Evolutionary conservation across 2,113 vertebrate species (phyloP).

Genomic region (Machaerirhynchus nigripectus): DNA sequence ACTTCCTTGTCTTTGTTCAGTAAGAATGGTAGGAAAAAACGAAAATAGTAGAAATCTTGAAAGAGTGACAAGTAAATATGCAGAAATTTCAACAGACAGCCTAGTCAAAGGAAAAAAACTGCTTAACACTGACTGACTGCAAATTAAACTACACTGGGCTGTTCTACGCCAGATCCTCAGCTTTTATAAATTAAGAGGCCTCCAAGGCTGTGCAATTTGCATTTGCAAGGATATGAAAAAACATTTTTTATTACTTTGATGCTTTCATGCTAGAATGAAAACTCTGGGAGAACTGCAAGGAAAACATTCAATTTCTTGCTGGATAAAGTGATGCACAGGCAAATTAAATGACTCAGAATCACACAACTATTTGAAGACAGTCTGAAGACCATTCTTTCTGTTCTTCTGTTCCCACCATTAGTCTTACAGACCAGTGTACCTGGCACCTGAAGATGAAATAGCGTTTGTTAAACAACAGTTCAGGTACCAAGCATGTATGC

Average conservation of each 20-base stretch:
- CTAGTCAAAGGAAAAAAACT: neutral
- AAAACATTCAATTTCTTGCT: neutral
- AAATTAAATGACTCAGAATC: neutral
- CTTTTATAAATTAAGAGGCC: neutral
- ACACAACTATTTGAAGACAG: neutral
- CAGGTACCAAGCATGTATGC: neutral
- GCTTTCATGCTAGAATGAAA: neutral
- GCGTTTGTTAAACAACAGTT: neutral
- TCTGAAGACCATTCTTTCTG: neutral
- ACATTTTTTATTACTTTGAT: neutral
- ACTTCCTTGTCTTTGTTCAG: conserved; percentile 50
- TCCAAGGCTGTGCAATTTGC: neutral
- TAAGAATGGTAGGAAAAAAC: neutral
- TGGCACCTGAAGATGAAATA: neutral
- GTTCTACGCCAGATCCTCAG: neutral
- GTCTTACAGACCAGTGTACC: neutral
- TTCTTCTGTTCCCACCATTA: neutral
- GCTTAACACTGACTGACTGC: neutral
- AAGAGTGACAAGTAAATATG: neutral
- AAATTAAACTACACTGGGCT: neutral
- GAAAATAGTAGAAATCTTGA: neutral
- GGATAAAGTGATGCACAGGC: neutral
- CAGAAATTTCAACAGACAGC: neutral
- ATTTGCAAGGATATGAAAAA: neutral
- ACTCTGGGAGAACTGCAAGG: neutral